Evolutionary conservation across 1,140 invertebrate genomes (phyloP), one percentile per base, ranked within the genome.

Genomic region (Octopus sinensis): DNA sequence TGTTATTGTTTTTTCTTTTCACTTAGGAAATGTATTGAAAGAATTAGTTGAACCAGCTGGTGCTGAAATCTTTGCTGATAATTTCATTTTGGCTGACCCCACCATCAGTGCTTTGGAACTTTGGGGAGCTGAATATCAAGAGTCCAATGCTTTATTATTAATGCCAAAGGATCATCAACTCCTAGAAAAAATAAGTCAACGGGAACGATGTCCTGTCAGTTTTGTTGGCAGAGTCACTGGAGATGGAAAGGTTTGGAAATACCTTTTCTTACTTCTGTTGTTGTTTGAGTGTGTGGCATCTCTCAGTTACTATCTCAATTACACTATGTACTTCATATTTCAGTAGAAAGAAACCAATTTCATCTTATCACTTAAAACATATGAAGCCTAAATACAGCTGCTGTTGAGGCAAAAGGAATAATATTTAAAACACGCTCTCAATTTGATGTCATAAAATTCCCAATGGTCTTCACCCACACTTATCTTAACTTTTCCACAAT

Each of bases 41-140:
- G 98, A 99, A 91, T 91, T 99, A 4, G 96, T 97, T 0, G 97
- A 99, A 86, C 97, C 97, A 1, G 93, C 93, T 9, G 98, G 98
- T 54, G 98, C 97, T 0, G 92, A 97, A 0, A 97, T 99, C 77
- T 96, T 95, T 85, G 94, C 95, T 0, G 94, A 95, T 80, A 93
- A 94, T 86, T 91, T 99, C 89, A 94, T 96, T 83, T 91, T 99
- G 10, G 98, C 97, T 9, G 98, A 99, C 92, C 95, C 96, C 0
- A 98, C 96, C 9, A 95, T 99, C 13, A 97, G 94, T 78, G 94
- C 96, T 0, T 89, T 98, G 80, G 98, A 99, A 89, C 90, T 99
- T 6, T 99, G 98, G 98, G 97, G 97, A 0, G 98, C 97, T 0
- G 98, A 99, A 89, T 99, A 99, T 88, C 98, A 99, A 92, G 98